Base-by-base conservation (phyloP, 2,113 vertebrate species). In the Xenotilapia longispinis region DNA sequence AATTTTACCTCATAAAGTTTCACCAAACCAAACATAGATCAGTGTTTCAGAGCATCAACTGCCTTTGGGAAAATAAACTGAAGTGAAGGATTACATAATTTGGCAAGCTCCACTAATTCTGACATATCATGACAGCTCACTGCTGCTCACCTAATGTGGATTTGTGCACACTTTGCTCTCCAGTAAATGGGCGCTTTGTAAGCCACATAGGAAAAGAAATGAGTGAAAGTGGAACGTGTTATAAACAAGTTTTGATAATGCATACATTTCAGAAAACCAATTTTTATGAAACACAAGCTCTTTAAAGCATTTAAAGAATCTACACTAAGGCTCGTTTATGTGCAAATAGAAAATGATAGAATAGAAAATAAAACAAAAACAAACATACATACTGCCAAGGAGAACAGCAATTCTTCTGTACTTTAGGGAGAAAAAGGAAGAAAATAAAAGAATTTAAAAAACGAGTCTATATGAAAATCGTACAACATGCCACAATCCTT, bases 181-280 rank as follows among this genome's bases (percentile, higher is more conserved):
- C 38, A 73, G 14, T 47, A 28, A 75, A 47, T 75, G 23, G 4
- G 9, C 1, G 14, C 70, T 23, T 47, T 47, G 68, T 47, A 17
- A 75, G 1, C 0, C 68, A 75, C 2, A 10, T 7, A 17, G 42
- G 2, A 28, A 75, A 75, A 19, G 23, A 28, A 28, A 47, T 0
- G 23, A 75, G 14, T 47, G 23, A 75, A 47, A 28, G 70, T 28
- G 4, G 1, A 73, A 26, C 5, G 40, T 45, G 21, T 45, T 6
- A 40, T 68, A 13, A 68, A 21, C 33, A 68, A 23, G n/a, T 42
- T 70, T 23, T 70, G 36, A 70, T 19, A 5, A 65, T 38, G 10
- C 6, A 0, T 38, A 36, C 4, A 70, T 42, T 45, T 45, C 8
- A 45, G 38, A 3, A 42, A 70, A 23, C 1, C 21, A 70, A 0